Percentiles rank a stretch among this genome's conserved stretches.
phyloP scores from a whole-genome alignment of 2,888 invertebrate genomes.

The Sabatieria punctata region DNA sequence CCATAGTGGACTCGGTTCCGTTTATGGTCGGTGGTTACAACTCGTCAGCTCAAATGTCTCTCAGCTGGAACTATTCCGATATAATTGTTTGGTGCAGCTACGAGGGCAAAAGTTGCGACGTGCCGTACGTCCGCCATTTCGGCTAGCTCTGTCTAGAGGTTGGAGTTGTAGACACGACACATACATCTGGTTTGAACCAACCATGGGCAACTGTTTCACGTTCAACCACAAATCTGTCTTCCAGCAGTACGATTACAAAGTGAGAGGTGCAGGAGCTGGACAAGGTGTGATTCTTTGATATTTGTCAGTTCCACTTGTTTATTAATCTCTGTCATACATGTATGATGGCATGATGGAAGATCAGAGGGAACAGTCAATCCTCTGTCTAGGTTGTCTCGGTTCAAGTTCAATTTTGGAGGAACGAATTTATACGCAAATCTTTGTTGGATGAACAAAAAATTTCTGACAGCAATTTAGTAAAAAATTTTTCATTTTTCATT shows the following conservation, averaged over 20 bases:
- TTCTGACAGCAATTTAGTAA: too few relatives aligned
- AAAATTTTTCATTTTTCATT: too few relatives aligned
- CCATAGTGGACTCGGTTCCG: constrained; percentile 2
- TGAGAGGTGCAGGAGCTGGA: neutral
- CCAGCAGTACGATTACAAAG: neutral
- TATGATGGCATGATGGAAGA: too few relatives aligned
- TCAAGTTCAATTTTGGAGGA: too few relatives aligned
- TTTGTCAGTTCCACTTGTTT: too few relatives aligned
- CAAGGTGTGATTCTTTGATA: too few relatives aligned
- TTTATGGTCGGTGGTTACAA: neutral
- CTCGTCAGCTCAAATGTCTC: neutral
- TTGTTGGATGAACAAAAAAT: too few relatives aligned
- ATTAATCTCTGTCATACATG: too few relatives aligned
- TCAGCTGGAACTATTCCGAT: neutral
- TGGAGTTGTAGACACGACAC: neutral
- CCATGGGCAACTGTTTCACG: constrained; percentile 6
- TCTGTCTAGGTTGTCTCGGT: too few relatives aligned
- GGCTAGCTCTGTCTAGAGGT: neutral
- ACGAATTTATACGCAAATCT: too few relatives aligned
- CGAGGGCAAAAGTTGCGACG: neutral
- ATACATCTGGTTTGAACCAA: neutral
- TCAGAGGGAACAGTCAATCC: too few relatives aligned
- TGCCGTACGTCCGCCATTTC: neutral
- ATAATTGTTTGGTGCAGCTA: neutral
- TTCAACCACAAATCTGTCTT: constrained; percentile 1